Percentiles rank a stretch among this genome's conserved stretches.
Conservation (phyloP, 2,888 invertebrate species). For the Mesorhabditis sp. region DNA sequence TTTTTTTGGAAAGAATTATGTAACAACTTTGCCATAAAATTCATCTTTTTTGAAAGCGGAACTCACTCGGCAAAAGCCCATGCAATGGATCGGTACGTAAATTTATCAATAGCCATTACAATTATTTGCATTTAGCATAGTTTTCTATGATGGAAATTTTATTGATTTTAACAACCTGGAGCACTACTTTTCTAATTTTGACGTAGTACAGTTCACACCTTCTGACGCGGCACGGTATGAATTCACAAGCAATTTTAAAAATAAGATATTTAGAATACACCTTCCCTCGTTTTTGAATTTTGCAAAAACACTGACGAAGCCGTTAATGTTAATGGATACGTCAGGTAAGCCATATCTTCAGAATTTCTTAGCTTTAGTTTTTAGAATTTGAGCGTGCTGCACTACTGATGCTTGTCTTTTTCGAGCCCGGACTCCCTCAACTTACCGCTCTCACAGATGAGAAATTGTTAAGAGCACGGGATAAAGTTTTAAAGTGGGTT, state of each 20-base stretch:
- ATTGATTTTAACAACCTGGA: conserved; percentile 1
- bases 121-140: not conserved
- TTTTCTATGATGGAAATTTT: conserved; percentile 4
- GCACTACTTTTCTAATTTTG: not conserved
- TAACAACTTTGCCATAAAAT: not conserved
- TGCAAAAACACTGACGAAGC: conserved; percentile 1
- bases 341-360: not conserved
- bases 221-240: not conserved
- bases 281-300: not conserved
- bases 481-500: not conserved
- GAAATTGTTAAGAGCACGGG: not conserved
- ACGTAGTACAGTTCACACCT: not conserved
- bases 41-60: not conserved
- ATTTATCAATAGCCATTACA: not conserved
- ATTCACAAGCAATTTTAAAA: no score
- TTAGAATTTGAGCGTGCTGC: not conserved
- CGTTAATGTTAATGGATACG: conserved; percentile 1
- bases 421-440: not conserved
- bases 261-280: not conserved
- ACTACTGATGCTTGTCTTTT: not conserved
- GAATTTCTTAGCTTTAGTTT: not conserved
- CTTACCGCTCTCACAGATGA: not conserved
- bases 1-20: not conserved
- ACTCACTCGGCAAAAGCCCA: not conserved
- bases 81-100: not conserved